Evolutionary conservation across 2,797 vertebrate genomes (phyloP).

Genomic region (Schizopygopsis pylzovi): DNA sequence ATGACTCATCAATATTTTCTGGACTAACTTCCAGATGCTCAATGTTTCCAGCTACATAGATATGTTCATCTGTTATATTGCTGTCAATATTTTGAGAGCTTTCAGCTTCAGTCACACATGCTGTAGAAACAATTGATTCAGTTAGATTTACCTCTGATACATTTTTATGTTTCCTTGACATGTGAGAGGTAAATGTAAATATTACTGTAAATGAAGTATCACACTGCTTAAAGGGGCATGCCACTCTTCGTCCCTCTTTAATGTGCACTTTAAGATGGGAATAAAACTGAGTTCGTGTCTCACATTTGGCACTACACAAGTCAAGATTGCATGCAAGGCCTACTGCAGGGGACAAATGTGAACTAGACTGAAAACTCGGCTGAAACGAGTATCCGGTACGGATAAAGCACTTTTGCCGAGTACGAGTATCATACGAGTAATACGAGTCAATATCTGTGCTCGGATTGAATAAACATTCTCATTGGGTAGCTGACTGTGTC

Average conservation of each 20-base stretch:
- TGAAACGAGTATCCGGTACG: no score
- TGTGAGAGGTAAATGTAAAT: conserved; percentile 35
- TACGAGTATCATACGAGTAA: no score
- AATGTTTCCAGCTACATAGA: neutral
- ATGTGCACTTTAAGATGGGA: conserved; percentile 30
- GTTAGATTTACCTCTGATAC: neutral
- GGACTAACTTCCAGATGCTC: neutral
- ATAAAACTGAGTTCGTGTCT: conserved; percentile 23
- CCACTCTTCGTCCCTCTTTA: conserved; percentile 5
- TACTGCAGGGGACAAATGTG: neutral
- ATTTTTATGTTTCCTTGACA: conserved; percentile 30
- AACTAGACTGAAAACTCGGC: neutral
- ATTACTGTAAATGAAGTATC: conserved; percentile 13
- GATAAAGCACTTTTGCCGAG: no score
- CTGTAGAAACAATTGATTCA: neutral
- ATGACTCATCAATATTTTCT: conserved; percentile 1
- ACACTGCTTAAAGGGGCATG: conserved; percentile 27
- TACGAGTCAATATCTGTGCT: no score
- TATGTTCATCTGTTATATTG: neutral
- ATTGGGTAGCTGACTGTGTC: no score
- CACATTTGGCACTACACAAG: conserved; percentile 25
- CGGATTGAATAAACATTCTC: no score
- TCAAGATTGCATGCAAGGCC: conserved; percentile 8
- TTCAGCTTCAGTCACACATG: conserved; percentile 8
- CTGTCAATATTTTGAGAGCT: conserved; percentile 9